These are phyloP conservation scores for Pilophorus perplexus DNA, from an alignment of 2,888 invertebrate genomes.

Conservation along the genomic window DNA sequence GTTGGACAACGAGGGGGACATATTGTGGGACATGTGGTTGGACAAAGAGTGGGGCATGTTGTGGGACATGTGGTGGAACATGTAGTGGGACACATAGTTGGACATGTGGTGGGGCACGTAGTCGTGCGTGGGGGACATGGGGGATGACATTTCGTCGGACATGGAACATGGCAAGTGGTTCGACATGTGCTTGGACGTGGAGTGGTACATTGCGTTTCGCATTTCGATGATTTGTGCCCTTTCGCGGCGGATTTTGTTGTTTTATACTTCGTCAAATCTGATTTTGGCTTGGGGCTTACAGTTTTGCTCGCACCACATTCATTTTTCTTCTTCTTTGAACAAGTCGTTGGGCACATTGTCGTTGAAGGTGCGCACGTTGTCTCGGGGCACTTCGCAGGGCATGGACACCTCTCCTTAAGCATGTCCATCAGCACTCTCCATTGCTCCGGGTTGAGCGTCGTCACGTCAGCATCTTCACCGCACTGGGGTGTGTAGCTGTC, in stretches of 20 bases:
- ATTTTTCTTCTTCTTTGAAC: too few relatives aligned
- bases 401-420: not conserved
- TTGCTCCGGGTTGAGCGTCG: slow-evolving; percentile 12
- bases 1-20: not conserved
- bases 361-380: not conserved
- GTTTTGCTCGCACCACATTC: too few relatives aligned
- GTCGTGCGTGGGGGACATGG: not conserved
- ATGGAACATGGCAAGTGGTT: not conserved
- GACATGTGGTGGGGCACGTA: not conserved
- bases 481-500: too few relatives aligned
- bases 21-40: not conserved
- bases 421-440: slow-evolving; percentile 14
- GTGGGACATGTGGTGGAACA: not conserved
- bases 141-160: not conserved
- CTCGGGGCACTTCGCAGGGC: not conserved
- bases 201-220: too few relatives aligned
- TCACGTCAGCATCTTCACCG: too few relatives aligned
- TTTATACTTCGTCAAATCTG: too few relatives aligned
- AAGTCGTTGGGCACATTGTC: not conserved
- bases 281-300: too few relatives aligned
- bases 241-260: too few relatives aligned
- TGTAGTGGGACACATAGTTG: not conserved
- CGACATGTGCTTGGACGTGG: too few relatives aligned
- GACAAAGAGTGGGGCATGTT: not conserved
- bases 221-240: too few relatives aligned